Evolutionary conservation across 2,797 vertebrate species (phyloP).

Genomic region (Fistularia tabacaria): DNA sequence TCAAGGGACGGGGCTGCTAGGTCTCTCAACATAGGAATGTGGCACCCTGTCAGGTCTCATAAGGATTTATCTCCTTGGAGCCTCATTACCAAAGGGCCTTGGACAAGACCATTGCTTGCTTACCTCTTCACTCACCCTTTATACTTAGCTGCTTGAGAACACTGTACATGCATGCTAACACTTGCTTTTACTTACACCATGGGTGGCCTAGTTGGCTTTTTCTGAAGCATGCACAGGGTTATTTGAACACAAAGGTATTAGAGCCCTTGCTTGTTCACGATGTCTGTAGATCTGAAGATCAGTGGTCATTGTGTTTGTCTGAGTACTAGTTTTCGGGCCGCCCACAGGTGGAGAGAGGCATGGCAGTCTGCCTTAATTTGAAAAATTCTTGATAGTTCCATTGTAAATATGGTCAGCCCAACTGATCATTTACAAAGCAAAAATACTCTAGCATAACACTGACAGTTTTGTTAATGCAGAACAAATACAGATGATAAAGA

Average conservation of each 20-base stretch:
- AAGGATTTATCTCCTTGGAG: conserved; percentile 69
- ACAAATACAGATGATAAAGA: too few species aligned
- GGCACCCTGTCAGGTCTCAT: conserved; percentile 72
- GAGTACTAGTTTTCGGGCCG: too few species aligned
- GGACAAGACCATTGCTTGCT: conserved; percentile 44
- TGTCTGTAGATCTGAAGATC: neutral
- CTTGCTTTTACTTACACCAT: conserved; percentile 6
- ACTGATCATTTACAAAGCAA: too few species aligned
- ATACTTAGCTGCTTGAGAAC: conserved; percentile 13
- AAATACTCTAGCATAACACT: too few species aligned
- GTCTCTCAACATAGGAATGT: conserved; percentile 65
- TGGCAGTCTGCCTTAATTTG: too few species aligned
- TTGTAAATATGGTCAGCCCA: too few species aligned
- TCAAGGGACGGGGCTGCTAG: conserved; percentile 48
- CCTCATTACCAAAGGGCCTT: conserved; percentile 61
- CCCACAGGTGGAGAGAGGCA: too few species aligned
- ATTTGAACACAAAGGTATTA: neutral
- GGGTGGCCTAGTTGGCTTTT: conserved; percentile 5
- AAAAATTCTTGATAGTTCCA: too few species aligned
- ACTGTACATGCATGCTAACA: conserved; percentile 14
- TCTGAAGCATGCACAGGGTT: too few species aligned
- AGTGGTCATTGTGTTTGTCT: too few species aligned
- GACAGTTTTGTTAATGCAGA: too few species aligned
- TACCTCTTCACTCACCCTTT: conserved; percentile 23
- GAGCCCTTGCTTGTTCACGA: neutral